Percentiles rank a stretch among this genome's conserved stretches.
phyloP scores from a whole-genome alignment of 2,888 invertebrate species.

The Apodemia mormo region DNA sequence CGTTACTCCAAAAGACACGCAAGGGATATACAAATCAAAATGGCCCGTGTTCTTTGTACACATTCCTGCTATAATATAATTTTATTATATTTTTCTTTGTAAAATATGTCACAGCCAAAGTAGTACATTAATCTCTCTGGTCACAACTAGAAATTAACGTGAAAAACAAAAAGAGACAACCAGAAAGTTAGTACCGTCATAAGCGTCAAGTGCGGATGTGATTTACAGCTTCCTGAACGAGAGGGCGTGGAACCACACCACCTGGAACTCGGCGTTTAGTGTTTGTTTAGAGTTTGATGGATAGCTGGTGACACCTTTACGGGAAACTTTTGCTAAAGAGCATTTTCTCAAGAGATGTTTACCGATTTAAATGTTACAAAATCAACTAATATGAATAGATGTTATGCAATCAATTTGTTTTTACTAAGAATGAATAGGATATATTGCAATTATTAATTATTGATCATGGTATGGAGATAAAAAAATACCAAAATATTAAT shows the following conservation, averaged over 20 bases:
- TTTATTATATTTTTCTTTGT: neutral
- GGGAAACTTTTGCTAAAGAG: neutral
- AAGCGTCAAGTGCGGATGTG: constrained; percentile 43
- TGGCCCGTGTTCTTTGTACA: too few relatives aligned
- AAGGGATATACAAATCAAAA: too few relatives aligned
- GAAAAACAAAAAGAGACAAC: neutral
- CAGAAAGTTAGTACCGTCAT: constrained; percentile 12
- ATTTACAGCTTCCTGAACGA: constrained; percentile 74
- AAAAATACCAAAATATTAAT: too few relatives aligned
- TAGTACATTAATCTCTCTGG: too few relatives aligned
- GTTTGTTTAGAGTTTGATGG: constrained; percentile 21
- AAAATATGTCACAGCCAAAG: neutral
- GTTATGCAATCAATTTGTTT: too few relatives aligned
- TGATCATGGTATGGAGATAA: too few relatives aligned
- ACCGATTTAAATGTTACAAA: too few relatives aligned
- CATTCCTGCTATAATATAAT: neutral
- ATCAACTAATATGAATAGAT: too few relatives aligned
- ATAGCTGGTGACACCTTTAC: constrained; percentile 11
- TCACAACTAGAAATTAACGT: neutral
- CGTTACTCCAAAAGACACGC: too few relatives aligned
- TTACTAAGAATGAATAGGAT: too few relatives aligned
- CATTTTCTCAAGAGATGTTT: neutral
- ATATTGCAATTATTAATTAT: too few relatives aligned
- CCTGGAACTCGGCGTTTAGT: constrained; percentile 42
- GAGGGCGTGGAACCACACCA: constrained; percentile 54